phyloP scores from a whole-genome alignment of 2,113 vertebrate genomes.

The Guaruba guarouba region DNA sequence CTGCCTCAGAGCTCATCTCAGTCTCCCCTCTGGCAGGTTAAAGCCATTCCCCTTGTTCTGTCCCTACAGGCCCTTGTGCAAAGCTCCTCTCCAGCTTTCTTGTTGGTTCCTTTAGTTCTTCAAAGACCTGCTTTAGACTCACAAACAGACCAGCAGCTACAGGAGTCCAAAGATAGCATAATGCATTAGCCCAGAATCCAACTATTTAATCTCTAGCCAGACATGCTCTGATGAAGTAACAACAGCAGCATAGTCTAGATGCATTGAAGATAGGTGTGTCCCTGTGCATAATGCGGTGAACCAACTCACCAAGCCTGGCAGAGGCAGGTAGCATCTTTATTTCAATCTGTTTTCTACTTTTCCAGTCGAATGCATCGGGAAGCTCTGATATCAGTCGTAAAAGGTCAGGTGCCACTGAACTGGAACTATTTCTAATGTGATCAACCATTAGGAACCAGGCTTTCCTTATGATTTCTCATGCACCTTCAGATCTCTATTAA shows the following conservation, averaged over 20 bases:
- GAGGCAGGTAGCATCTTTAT: conserved; percentile 10
- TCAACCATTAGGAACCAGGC: conserved; percentile 3
- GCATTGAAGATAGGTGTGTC: not conserved
- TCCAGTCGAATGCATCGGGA: not conserved
- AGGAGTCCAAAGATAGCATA: not conserved
- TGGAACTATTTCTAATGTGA: conserved; percentile 12
- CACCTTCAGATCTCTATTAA: not conserved
- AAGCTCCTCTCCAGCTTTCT: not conserved
- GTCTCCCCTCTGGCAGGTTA: not conserved
- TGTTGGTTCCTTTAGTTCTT: not conserved
- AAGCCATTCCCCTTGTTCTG: not conserved
- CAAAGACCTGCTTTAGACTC: not conserved
- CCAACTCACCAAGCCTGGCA: not conserved
- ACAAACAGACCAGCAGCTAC: not conserved
- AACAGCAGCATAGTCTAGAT: not conserved
- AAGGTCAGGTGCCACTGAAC: not conserved
- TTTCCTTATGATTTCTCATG: not conserved
- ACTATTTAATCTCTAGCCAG: not conserved
- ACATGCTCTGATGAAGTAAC: not conserved
- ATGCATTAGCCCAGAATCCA: not conserved
- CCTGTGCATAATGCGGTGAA: not conserved
- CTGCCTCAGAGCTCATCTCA: not conserved
- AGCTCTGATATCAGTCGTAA: not conserved
- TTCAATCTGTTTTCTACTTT: conserved; percentile 40
- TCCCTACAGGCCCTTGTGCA: not conserved